Conservation (phyloP, 64 coral and sea anemone genomes). For the Actinia tenebrosa region DNA sequence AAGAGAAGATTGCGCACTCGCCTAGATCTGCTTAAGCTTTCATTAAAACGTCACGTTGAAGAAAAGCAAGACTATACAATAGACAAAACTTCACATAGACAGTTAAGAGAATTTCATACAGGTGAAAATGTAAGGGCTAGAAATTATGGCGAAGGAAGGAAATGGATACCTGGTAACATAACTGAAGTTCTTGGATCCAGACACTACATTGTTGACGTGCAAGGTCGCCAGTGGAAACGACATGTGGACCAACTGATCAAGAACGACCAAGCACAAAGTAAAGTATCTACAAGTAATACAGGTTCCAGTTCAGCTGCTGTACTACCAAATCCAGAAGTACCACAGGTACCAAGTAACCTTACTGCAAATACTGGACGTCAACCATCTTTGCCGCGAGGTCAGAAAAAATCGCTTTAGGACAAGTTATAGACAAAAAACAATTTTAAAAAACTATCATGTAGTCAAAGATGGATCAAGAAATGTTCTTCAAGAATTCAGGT, state of each 20-base stretch:
- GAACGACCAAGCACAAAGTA: background rate
- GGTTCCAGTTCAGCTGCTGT: background rate
- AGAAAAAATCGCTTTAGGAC: too few relatives aligned
- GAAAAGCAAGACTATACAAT: slow-evolving; percentile 8
- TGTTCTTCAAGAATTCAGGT: too few relatives aligned
- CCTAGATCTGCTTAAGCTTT: background rate
- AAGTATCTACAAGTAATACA: background rate
- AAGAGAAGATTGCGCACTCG: slow-evolving; percentile 2
- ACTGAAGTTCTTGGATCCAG: slow-evolving; percentile 41
- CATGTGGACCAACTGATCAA: slow-evolving; percentile 39
- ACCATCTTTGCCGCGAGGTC: background rate
- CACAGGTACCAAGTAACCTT: background rate
- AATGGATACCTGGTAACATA: slow-evolving; percentile 32
- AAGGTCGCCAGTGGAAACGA: slow-evolving; percentile 39
- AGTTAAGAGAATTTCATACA: slow-evolving; percentile 12
- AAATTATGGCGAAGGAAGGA: slow-evolving; percentile 23
- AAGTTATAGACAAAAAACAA: too few relatives aligned
- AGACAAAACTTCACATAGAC: slow-evolving; percentile 6
- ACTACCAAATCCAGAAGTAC: background rate
- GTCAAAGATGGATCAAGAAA: too few relatives aligned
- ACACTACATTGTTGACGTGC: slow-evolving; percentile 42
- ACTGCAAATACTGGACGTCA: background rate
- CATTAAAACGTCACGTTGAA: slow-evolving; percentile 13
- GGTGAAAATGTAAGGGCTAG: slow-evolving; percentile 9
- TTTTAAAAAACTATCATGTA: too few relatives aligned